phyloP scores from a whole-genome alignment of 2,797 vertebrate species.

The Danio albolineatus region DNA sequence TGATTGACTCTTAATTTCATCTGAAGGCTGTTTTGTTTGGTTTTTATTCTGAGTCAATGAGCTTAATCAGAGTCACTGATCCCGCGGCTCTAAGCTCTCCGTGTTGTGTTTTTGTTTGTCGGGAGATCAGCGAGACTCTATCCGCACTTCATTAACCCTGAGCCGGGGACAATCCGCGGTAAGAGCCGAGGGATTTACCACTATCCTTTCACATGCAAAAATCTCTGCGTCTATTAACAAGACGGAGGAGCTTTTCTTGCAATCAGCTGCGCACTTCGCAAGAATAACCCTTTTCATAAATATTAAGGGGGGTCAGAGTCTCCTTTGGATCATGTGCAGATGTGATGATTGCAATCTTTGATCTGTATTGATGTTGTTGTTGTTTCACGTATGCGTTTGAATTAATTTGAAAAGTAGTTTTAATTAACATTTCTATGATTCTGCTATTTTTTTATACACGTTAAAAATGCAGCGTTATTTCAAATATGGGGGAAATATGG shows the following conservation, averaged over 20 bases:
- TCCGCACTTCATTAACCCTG: slow-evolving; percentile 99
- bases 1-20: slow-evolving; percentile 98
- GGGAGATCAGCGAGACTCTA: slow-evolving; percentile 91
- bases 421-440: background rate
- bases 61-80: slow-evolving; percentile 98
- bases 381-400: background rate
- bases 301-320: slow-evolving; percentile 69
- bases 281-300: slow-evolving; percentile 73
- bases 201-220: slow-evolving; percentile 95
- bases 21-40: slow-evolving; percentile 92
- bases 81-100: slow-evolving; percentile 91
- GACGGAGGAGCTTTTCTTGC: slow-evolving; percentile 74
- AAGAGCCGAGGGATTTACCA: slow-evolving; percentile 88
- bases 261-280: slow-evolving; percentile 87
- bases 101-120: slow-evolving; percentile 90
- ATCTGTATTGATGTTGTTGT: slow-evolving; percentile 64
- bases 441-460: background rate
- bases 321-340: slow-evolving; percentile 75
- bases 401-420: background rate
- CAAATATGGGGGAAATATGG: too few species aligned
- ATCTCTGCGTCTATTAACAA: slow-evolving; percentile 77
- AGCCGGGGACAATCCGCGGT: slow-evolving; percentile 86
- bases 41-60: slow-evolving; percentile 94
- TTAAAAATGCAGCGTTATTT: too few species aligned
- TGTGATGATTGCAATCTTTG: slow-evolving; percentile 73